Evolutionary conservation across 2,888 invertebrate genomes (phyloP).

Genomic region (Tachystola acroxantha): DNA sequence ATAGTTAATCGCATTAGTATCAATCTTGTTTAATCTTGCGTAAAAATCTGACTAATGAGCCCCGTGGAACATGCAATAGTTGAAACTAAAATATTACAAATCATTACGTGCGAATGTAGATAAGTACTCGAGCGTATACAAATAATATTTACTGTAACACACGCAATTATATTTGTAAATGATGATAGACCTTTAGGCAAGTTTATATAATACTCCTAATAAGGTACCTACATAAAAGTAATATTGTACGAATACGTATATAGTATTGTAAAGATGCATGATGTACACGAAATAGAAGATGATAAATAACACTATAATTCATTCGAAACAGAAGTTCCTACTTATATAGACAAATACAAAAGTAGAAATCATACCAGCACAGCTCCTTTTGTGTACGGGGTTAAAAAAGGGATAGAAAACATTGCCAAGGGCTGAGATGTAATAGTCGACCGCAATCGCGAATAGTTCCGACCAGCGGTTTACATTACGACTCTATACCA

Average conservation of each 20-base stretch:
- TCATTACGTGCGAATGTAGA: not conserved
- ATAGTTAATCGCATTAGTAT: slow-evolving; percentile 5
- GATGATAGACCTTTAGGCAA: too few species aligned
- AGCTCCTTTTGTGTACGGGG: too few species aligned
- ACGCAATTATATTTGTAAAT: not conserved
- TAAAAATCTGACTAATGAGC: slow-evolving; percentile 31
- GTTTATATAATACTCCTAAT: too few species aligned
- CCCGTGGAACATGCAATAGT: slow-evolving; percentile 23
- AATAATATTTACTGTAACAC: not conserved
- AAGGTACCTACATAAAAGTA: too few species aligned
- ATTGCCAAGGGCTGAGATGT: not conserved
- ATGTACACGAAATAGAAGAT: too few species aligned
- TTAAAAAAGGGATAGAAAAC: slow-evolving; percentile 1
- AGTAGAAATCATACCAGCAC: too few species aligned
- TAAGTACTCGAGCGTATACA: not conserved
- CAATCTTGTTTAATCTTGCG: slow-evolving; percentile 23
- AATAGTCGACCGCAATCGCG: slow-evolving; percentile 1
- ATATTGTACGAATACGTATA: too few species aligned
- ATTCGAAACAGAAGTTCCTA: too few species aligned
- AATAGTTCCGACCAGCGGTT: not conserved
- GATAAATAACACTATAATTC: too few species aligned
- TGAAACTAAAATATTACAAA: slow-evolving; percentile 1
- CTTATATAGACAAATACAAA: too few species aligned
- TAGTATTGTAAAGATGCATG: too few species aligned
- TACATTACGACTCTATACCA: not conserved